Evolutionary conservation across 2,888 invertebrate species (phyloP).

Genomic region (Lasiommata megera): DNA sequence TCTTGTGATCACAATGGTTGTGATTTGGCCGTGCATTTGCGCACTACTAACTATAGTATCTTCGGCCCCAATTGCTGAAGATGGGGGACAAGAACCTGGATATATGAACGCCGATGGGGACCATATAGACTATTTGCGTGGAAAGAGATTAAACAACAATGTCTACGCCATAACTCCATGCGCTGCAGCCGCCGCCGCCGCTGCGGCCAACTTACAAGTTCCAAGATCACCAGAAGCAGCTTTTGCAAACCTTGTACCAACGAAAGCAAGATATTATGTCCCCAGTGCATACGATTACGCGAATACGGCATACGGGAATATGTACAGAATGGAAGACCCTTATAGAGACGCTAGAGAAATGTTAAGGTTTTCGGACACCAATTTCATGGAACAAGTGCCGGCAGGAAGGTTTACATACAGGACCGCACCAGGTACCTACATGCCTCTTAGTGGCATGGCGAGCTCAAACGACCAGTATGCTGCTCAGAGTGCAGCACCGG

Average conservation of each 20-base stretch:
- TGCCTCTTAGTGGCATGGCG: slow-evolving; percentile 11
- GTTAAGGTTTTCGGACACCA: slow-evolving; percentile 57
- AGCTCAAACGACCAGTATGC: slow-evolving; percentile 24
- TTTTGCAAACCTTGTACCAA: slow-evolving; percentile 7
- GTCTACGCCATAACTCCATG: slow-evolving; percentile 45
- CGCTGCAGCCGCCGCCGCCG: slow-evolving; percentile 44
- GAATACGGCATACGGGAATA: slow-evolving; percentile 28
- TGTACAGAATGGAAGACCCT: slow-evolving; percentile 29
- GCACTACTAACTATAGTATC: slow-evolving; percentile 41
- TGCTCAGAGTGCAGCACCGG: slow-evolving; percentile 2
- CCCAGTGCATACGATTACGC: slow-evolving; percentile 23
- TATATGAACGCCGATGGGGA: slow-evolving; percentile 14
- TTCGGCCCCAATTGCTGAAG: slow-evolving; percentile 37
- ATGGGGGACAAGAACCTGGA: slow-evolving; percentile 20
- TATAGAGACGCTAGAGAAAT: slow-evolving; percentile 42
- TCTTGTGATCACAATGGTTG: slow-evolving; percentile 52
- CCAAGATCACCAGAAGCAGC: slow-evolving; percentile 13
- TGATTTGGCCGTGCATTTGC: slow-evolving; percentile 42
- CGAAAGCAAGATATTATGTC: slow-evolving; percentile 17
- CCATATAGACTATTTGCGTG: slow-evolving; percentile 25
- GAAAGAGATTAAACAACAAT: slow-evolving; percentile 25
- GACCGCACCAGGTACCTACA: slow-evolving; percentile 10
- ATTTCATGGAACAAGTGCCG: slow-evolving; percentile 48
- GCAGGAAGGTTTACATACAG: slow-evolving; percentile 46
- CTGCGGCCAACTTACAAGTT: slow-evolving; percentile 23